These are phyloP conservation scores for Octodon degus DNA, from an alignment of 2,113 vertebrate species.

Conservation along the genomic window DNA sequence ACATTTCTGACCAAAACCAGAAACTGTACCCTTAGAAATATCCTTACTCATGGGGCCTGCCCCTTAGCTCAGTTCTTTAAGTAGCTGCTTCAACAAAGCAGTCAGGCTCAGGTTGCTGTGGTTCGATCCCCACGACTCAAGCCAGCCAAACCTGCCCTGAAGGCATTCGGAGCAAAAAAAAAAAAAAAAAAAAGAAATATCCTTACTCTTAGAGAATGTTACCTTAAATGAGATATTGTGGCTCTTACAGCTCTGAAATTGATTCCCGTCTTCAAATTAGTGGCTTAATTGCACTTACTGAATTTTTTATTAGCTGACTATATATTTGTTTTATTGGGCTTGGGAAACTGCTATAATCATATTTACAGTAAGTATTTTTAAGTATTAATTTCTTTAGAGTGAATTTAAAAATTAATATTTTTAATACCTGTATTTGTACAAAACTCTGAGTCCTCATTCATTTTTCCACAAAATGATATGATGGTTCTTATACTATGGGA, in stretches of 20 bases:
- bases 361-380: constrained; percentile 78
- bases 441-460: constrained; percentile 47
- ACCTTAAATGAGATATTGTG: constrained; percentile 24
- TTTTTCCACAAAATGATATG: constrained; percentile 59
- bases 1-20: constrained; percentile 38
- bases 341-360: constrained; percentile 77
- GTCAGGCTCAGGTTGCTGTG: too few relatives aligned
- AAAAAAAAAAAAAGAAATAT: too few relatives aligned
- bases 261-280: constrained; percentile 71
- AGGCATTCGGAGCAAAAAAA: too few relatives aligned
- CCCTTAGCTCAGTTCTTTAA: too few relatives aligned
- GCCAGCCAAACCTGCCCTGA: too few relatives aligned
- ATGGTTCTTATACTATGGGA: neutral
- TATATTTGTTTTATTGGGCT: constrained; percentile 76
- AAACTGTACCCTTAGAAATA: constrained; percentile 31
- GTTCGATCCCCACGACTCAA: too few relatives aligned
- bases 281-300: constrained; percentile 75
- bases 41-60: too few relatives aligned
- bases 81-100: too few relatives aligned
- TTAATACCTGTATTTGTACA: constrained; percentile 49
- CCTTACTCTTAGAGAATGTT: constrained; percentile 60
- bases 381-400: constrained; percentile 62
- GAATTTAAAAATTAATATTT: constrained; percentile 60
- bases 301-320: constrained; percentile 81
- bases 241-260: constrained; percentile 66